phyloP scores from a whole-genome alignment of 2,888 invertebrate species.

The Andrena marginata region DNA sequence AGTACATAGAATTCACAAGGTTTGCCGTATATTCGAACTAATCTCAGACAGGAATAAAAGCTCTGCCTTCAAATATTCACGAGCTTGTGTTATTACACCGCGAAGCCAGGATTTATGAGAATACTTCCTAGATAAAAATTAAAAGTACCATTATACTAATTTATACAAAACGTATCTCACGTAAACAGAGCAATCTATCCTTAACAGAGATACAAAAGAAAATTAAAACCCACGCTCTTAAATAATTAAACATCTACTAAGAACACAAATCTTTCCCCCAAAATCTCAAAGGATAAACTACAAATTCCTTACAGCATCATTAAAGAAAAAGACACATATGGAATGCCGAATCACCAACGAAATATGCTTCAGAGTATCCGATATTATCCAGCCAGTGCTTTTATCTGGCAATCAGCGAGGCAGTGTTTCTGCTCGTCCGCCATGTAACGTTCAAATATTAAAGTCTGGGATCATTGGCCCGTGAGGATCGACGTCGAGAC shows the following conservation, averaged over 20 bases:
- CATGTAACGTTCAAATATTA: conserved; percentile 5
- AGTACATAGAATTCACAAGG: conserved; percentile 28
- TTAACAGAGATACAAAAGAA: too few species aligned
- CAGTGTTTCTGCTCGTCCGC: not conserved
- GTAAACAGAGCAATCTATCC: too few species aligned
- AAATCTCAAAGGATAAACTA: too few species aligned
- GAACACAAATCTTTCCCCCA: too few species aligned
- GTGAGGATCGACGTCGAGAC: conserved; percentile 57
- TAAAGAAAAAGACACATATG: too few species aligned
- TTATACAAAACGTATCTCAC: too few species aligned
- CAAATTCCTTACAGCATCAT: too few species aligned
- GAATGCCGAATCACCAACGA: too few species aligned
- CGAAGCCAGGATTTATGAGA: not conserved
- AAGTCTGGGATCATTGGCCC: conserved; percentile 54
- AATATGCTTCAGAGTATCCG: too few species aligned
- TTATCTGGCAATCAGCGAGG: not conserved
- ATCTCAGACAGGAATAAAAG: not conserved
- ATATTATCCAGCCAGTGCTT: not conserved
- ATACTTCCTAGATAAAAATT: conserved; percentile 22
- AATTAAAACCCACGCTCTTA: too few species aligned
- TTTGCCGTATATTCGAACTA: not conserved
- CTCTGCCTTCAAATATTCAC: conserved; percentile 42
- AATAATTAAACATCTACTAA: too few species aligned
- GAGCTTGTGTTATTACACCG: not conserved
- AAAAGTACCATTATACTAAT: too few species aligned